These are phyloP conservation scores for Scrobipalpa atriplicella DNA, from an alignment of 2,888 invertebrate genomes.

Conservation along the genomic window DNA sequence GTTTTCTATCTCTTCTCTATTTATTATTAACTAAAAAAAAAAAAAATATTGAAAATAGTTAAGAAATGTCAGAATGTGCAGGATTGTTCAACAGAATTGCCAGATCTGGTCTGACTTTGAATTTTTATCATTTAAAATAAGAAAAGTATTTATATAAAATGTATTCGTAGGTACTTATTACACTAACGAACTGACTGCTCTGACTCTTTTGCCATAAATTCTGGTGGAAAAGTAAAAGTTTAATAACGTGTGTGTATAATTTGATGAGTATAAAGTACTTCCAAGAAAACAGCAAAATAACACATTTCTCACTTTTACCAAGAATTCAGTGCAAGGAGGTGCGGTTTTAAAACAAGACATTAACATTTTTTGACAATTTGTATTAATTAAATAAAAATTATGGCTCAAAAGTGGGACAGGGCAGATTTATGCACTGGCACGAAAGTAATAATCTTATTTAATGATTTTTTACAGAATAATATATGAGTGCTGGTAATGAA, in stretches of 20 bases:
- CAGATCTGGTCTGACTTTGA: neutral
- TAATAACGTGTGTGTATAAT: neutral
- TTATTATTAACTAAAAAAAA: too few species aligned
- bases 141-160: neutral
- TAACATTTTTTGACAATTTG: conserved; percentile 11
- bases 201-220: neutral
- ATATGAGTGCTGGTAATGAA: neutral
- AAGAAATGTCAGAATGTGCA: too few species aligned
- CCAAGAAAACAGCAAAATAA: neutral
- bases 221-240: conserved; percentile 12
- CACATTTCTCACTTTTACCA: conserved; percentile 18
- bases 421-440: conserved; percentile 3
- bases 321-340: neutral
- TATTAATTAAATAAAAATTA: conserved; percentile 17
- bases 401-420: conserved; percentile 2
- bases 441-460: neutral
- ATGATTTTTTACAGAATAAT: neutral
- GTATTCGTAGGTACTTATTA: conserved; percentile 3
- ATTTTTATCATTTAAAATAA: neutral
- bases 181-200: neutral
- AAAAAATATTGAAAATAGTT: too few species aligned
- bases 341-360: conserved; percentile 18
- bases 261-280: neutral
- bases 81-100: too few species aligned
- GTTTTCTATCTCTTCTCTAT: too few species aligned